These are phyloP conservation scores for Enteromius paludinosus DNA, from an alignment of 2,797 vertebrate genomes.

Conservation along the genomic window DNA sequence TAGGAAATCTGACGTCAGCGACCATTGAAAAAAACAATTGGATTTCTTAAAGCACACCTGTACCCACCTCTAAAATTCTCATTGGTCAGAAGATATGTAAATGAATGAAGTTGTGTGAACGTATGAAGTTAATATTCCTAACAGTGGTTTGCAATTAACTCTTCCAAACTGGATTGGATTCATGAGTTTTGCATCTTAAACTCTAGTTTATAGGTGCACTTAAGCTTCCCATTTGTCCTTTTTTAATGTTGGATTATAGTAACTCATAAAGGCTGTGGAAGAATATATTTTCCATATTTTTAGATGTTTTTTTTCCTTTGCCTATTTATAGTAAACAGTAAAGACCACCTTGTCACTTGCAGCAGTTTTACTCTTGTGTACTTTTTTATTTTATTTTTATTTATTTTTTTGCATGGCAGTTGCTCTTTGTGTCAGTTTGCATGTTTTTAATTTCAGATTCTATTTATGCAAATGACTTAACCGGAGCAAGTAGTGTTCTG, in stretches of 20 bases:
- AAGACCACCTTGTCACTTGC: neutral
- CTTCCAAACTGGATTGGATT: neutral
- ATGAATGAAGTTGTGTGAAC: too few species aligned
- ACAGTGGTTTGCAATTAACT: neutral
- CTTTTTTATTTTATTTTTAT: too few species aligned
- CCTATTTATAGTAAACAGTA: neutral
- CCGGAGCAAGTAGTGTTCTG: neutral
- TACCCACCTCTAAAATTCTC: neutral
- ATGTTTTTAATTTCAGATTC: slow-evolving; percentile 49
- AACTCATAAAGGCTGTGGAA: neutral
- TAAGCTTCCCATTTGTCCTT: neutral
- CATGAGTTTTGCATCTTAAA: neutral
- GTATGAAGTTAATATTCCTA: neutral
- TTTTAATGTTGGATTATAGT: slow-evolving; percentile 4
- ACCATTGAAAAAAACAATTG: neutral
- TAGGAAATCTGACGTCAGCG: neutral
- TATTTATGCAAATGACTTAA: neutral
- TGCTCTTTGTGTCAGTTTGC: slow-evolving; percentile 63
- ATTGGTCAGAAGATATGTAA: neutral
- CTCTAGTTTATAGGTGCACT: neutral
- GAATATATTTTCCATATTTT: neutral
- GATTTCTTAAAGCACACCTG: neutral
- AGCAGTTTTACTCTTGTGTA: neutral
- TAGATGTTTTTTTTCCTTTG: neutral
- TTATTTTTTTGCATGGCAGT: slow-evolving; percentile 2